Conservation (phyloP, 2,888 invertebrate species). For the Dendrolimus pini region DNA sequence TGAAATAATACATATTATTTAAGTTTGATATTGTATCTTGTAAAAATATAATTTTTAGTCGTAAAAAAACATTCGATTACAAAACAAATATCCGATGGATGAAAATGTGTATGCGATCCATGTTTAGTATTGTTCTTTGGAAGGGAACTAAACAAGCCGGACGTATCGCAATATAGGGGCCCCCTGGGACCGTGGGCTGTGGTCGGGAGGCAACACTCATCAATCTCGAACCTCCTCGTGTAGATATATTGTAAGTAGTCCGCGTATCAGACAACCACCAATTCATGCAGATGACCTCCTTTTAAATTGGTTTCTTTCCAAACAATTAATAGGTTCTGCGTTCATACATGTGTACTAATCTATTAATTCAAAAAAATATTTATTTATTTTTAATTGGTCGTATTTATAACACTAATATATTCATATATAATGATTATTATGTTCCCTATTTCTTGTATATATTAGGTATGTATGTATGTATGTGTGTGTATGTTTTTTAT, state of each 20-base stretch:
- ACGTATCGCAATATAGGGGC: constrained; percentile 8
- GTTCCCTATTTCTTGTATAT: too few relatives aligned
- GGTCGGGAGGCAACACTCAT: constrained; percentile 32
- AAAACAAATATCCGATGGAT: too few relatives aligned
- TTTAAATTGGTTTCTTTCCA: constrained; percentile 3
- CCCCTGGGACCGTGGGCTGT: constrained; percentile 21
- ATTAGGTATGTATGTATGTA: too few relatives aligned
- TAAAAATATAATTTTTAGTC: too few relatives aligned
- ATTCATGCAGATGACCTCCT: constrained; percentile 55
- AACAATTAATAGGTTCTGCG: neutral
- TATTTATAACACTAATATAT: too few relatives aligned
- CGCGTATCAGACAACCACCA: constrained; percentile 44
- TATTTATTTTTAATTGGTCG: neutral
- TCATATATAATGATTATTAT: too few relatives aligned
- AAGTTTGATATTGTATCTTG: too few relatives aligned
- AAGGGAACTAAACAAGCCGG: constrained; percentile 24
- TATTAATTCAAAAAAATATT: neutral
- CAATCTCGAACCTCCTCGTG: constrained; percentile 57
- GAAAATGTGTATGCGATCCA: too few relatives aligned
- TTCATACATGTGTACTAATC: neutral
- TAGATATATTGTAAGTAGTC: constrained; percentile 58
- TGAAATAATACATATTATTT: too few relatives aligned
- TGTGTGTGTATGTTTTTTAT: too few relatives aligned
- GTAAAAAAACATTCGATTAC: too few relatives aligned
- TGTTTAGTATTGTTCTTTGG: neutral